Conservation (phyloP, 2,797 vertebrate genomes). For the Muraenolepis orangiensis region DNA sequence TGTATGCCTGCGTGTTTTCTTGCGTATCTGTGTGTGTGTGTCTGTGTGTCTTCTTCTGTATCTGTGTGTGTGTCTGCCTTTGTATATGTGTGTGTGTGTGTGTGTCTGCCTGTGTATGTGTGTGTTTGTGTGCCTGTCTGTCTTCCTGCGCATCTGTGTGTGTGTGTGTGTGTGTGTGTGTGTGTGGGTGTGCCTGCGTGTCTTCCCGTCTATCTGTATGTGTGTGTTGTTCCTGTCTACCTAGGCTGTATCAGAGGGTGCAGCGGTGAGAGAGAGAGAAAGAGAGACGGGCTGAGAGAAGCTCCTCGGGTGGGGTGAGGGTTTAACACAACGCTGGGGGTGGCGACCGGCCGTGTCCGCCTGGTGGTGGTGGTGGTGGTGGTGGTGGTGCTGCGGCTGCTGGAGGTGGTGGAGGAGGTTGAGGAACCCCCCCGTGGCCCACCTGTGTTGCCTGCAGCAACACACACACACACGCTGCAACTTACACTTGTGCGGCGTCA, state of each 20-base stretch:
- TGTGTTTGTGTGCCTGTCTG: neutral
- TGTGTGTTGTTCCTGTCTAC: constrained; percentile 9
- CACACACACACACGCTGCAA: constrained; percentile 45
- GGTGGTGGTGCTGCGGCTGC: neutral
- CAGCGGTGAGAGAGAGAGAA: constrained; percentile 56
- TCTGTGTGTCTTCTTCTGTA: constrained; percentile 1
- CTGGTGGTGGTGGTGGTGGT: neutral
- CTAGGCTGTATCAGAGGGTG: constrained; percentile 74
- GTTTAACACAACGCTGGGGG: constrained; percentile 56
- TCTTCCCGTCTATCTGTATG: constrained; percentile 7
- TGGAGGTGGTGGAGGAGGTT: neutral
- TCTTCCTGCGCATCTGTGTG: constrained; percentile 6
- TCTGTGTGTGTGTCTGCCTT: constrained; percentile 23
- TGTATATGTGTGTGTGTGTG: constrained; percentile 9
- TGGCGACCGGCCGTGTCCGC: constrained; percentile 10
- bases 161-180: constrained; percentile 26
- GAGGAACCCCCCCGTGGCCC: constrained; percentile 4
- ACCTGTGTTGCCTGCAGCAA: constrained; percentile 20
- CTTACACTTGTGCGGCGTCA: constrained; percentile 96
- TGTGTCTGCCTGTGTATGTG: constrained; percentile 20
- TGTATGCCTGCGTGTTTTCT: constrained; percentile 1
- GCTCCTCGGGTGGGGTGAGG: constrained; percentile 73
- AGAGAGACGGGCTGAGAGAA: constrained; percentile 66
- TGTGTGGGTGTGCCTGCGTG: neutral
- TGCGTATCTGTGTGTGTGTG: constrained; percentile 23